phyloP scores from a whole-genome alignment of 2,888 invertebrate genomes.

The Agonum fuliginosum region DNA sequence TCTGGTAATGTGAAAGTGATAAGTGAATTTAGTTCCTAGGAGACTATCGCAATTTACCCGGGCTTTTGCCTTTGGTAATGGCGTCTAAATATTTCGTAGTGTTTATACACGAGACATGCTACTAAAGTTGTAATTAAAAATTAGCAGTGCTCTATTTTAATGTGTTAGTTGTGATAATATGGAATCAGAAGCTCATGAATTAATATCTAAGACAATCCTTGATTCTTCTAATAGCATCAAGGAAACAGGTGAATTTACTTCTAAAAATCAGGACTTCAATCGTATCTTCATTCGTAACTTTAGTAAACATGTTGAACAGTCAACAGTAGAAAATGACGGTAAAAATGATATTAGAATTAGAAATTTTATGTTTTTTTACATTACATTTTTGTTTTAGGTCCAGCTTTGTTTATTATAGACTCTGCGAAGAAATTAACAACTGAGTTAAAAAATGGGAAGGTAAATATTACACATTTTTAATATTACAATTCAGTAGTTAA shows the following conservation, averaged over 20 bases:
- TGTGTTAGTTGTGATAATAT: slow-evolving; percentile 31
- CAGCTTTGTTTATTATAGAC: slow-evolving; percentile 50
- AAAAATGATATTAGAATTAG: slow-evolving; percentile 1
- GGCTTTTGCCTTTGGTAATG: slow-evolving; percentile 57
- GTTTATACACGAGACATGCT: slow-evolving; percentile 56
- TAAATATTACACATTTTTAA: not conserved
- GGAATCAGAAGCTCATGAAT: slow-evolving; percentile 46
- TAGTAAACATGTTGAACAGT: slow-evolving; percentile 20
- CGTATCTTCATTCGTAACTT: slow-evolving; percentile 22
- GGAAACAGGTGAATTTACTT: slow-evolving; percentile 30
- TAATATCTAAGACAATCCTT: not conserved
- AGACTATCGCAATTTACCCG: slow-evolving; percentile 56
- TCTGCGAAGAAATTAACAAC: slow-evolving; percentile 21
- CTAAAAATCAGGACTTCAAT: slow-evolving; percentile 23
- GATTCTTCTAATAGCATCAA: slow-evolving; percentile 15
- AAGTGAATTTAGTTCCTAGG: slow-evolving; percentile 15
- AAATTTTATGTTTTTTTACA: not conserved
- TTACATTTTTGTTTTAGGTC: slow-evolving; percentile 37
- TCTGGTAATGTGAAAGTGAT: slow-evolving; percentile 36
- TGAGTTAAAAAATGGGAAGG: slow-evolving; percentile 33
- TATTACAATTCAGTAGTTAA: not conserved
- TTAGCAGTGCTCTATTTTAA: slow-evolving; percentile 33
- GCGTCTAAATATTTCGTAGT: slow-evolving; percentile 53
- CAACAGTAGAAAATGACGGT: slow-evolving; percentile 27
- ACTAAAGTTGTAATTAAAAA: slow-evolving; percentile 36